Evolutionary conservation across 2,797 vertebrate species (phyloP), one percentile per base, ranked within the genome.

Genomic region (Bradypus variegatus): DNA sequence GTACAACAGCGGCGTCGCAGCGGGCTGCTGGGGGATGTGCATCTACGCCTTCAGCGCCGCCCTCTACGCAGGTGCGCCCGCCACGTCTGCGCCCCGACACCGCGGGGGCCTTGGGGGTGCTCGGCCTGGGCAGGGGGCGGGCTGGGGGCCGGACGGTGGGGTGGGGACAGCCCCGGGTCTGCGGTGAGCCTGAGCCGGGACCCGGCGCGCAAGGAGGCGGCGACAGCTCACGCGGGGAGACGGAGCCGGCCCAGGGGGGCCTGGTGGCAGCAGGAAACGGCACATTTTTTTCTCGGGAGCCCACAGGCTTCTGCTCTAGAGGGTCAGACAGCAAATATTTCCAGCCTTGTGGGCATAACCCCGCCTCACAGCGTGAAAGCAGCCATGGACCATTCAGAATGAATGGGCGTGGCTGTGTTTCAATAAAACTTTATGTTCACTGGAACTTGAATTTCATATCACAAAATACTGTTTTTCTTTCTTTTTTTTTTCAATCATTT

Each of bases 1-100:
- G 53, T 99, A 99, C 97, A 99, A 98, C 72, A 97, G 98, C 4
- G 99, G 99, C 4, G 99, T 99, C 91, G 99, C 97, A 97, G 98
- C 98, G 98, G 99, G 99, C 96, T 99, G 99, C 98, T 99, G 99
- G 99, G 99, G 99, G 16, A 98, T 99, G 99, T 99, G 99, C 96
- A 98, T 99, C 97, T 99, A 99, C 88, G 99, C 99, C 95, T 99
- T 99, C 97, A 99, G 99, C 85, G 99, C 99, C 48, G 99, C 99
- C 95, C 98, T 99, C 96, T 99, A 99, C 96, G 99, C 99, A 98
- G 99, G 99, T 99, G 95, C 85, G 73, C 31, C 10, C 11, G n/a
- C n/a, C n/a, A n/a, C n/a, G n/a, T n/a, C n/a, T n/a, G n/a, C n/a
- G n/a, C n/a, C n/a, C n/a, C n/a, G n/a, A n/a, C n/a, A n/a, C n/a